Percentiles rank a stretch among this genome's conserved stretches.
phyloP scores from a whole-genome alignment of 2,113 vertebrate species.

The Phycodurus eques region DNA sequence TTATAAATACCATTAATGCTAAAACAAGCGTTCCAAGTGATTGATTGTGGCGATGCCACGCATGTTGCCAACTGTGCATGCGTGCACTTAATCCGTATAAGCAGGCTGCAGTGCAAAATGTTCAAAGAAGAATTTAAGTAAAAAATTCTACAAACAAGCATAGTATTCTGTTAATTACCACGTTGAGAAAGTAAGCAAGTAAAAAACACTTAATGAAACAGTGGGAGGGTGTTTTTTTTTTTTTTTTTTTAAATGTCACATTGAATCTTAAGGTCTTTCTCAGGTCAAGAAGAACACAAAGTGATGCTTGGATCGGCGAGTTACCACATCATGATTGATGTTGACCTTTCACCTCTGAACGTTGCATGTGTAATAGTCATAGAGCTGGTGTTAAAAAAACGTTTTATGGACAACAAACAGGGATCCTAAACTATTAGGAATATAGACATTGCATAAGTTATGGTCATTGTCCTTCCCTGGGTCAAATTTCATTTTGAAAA shows the following conservation, averaged over 20 bases:
- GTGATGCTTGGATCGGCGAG: not conserved
- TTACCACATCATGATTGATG: not conserved
- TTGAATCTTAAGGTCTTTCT: no score
- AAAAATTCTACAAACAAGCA: not conserved
- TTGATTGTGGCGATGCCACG: slow-evolving; percentile 27
- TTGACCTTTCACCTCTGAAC: not conserved
- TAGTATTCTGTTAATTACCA: not conserved
- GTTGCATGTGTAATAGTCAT: not conserved
- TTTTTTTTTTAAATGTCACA: no score
- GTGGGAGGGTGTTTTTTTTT: no score
- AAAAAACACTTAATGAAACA: no score
- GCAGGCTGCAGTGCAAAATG: slow-evolving; percentile 12
- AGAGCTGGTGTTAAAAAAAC: no score
- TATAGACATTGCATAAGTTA: no score
- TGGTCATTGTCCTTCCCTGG: no score
- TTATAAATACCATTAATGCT: slow-evolving; percentile 60
- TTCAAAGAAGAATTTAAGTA: not conserved
- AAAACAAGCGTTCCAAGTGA: slow-evolving; percentile 51
- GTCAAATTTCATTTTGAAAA: no score
- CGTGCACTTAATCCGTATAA: slow-evolving; percentile 3
- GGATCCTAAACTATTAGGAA: no score
- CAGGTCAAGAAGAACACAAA: no score
- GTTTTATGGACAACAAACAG: no score
- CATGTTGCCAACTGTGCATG: slow-evolving; percentile 11
- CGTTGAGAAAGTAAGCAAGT: not conserved